A percentile compares a stretch with the other conserved stretches of the same genome.
Evolutionary conservation across 1,140 invertebrate species (phyloP).

Genomic region (Drosophila murphyi): DNA sequence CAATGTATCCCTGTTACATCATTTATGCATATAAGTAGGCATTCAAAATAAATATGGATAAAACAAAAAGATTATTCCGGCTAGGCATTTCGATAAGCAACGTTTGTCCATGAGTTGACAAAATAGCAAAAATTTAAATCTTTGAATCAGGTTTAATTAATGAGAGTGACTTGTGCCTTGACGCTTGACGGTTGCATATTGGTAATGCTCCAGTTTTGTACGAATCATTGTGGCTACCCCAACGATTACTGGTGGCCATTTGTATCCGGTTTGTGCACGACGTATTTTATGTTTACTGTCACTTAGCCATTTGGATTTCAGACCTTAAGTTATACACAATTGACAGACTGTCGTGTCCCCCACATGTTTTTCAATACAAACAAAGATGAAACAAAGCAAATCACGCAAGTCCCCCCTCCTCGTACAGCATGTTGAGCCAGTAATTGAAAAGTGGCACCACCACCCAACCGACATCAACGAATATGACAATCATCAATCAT

Average conservation of each 20-base stretch:
- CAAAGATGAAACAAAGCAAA: constrained; percentile 57
- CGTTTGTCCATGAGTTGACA: constrained; percentile 44
- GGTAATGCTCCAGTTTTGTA: constrained; percentile 36
- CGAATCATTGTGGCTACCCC: constrained; percentile 55
- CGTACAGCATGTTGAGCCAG: constrained; percentile 53
- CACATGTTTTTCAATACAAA: constrained; percentile 42
- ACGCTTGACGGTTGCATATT: constrained; percentile 8
- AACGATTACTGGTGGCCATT: constrained; percentile 17
- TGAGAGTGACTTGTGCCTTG: constrained; percentile 71
- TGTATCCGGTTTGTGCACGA: constrained; percentile 15
- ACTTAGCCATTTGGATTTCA: constrained; percentile 58
- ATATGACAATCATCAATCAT: constrained; percentile 75
- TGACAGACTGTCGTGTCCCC: constrained; percentile 61
- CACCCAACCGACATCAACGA: constrained; percentile 4
- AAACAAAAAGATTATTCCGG: not conserved
- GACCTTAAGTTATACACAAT: constrained; percentile 31
- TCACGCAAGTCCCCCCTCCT: constrained; percentile 58
- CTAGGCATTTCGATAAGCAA: constrained; percentile 18
- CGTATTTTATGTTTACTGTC: constrained; percentile 50
- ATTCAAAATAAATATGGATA: too few relatives aligned
- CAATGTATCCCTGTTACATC: too few relatives aligned
- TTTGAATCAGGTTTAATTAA: constrained; percentile 64
- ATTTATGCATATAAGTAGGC: too few relatives aligned
- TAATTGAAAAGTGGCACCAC: constrained; percentile 61
- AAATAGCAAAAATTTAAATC: constrained; percentile 41